Conservation (phyloP, 1,140 invertebrate genomes). For the Brachionus asplanchnoidis region DNA sequence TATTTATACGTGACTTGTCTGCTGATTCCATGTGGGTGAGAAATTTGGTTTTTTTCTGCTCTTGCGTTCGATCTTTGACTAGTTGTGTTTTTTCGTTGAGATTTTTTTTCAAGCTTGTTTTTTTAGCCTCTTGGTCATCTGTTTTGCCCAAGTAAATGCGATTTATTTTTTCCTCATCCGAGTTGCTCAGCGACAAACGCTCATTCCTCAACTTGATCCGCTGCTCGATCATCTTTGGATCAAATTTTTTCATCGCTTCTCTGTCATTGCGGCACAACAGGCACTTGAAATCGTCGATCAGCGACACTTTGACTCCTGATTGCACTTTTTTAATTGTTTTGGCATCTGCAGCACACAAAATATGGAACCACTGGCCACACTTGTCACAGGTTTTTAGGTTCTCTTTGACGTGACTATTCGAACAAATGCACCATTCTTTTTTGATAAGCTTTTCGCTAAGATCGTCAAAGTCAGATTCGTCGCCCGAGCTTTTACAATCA, state of each 20-base stretch:
- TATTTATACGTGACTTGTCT: no score
- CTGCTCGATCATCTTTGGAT: background rate
- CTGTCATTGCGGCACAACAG: background rate
- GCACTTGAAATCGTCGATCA: background rate
- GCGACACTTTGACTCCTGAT: background rate
- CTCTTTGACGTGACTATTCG: background rate
- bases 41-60: background rate
- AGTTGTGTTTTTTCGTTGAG: background rate
- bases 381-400: background rate
- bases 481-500: background rate
- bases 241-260: constrained; percentile 14
- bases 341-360: background rate
- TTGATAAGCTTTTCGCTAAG: background rate
- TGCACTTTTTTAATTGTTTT: background rate
- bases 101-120: background rate
- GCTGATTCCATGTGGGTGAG: background rate
- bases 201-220: background rate
- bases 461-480: background rate
- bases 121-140: background rate
- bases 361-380: constrained; percentile 1
- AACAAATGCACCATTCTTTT: constrained; percentile 11
- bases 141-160: background rate
- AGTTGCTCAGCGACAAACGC: background rate
- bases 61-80: background rate
- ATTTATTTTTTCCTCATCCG: background rate